phyloP scores from a whole-genome alignment of 2,113 vertebrate genomes.

The Rhinogobius similis region DNA sequence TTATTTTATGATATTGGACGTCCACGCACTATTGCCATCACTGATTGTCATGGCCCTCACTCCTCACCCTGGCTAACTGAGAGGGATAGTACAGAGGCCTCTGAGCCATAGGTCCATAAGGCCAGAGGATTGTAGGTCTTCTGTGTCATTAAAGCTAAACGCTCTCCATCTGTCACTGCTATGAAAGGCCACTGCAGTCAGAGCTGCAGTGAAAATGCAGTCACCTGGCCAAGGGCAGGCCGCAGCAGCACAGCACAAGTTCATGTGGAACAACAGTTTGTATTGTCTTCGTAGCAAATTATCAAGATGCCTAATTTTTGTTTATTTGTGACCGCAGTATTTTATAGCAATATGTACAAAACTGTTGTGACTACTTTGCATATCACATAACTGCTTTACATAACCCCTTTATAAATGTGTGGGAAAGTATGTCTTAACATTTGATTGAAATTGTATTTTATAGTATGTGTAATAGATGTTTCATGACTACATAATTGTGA shows the following conservation, averaged over 20 bases:
- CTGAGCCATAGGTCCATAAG: conserved; percentile 56
- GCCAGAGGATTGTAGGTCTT: conserved; percentile 56
- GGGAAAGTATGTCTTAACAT: not conserved
- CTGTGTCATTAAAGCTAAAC: conserved; percentile 71
- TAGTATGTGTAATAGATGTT: not conserved
- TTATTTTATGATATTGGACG: conserved; percentile 35
- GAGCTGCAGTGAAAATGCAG: conserved; percentile 80
- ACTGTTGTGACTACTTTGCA: not conserved
- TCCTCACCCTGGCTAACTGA: conserved; percentile 22
- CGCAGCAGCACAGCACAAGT: conserved; percentile 60
- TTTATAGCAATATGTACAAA: not conserved
- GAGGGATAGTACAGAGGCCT: conserved; percentile 46
- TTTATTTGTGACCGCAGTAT: not conserved
- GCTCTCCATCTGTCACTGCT: conserved; percentile 72
- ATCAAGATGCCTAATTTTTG: not conserved
- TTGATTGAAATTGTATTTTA: not conserved
- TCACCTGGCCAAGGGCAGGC: conserved; percentile 53
- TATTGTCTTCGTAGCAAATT: not conserved
- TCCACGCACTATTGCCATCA: conserved; percentile 13
- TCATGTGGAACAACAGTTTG: conserved; percentile 35
- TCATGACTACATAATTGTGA: not conserved
- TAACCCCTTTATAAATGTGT: not conserved
- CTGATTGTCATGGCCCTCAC: conserved; percentile 43
- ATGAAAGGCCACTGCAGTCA: conserved; percentile 81
- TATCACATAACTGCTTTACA: not conserved